Conservation (phyloP, 2,888 invertebrate species). For the Phymatocera aterrima region DNA sequence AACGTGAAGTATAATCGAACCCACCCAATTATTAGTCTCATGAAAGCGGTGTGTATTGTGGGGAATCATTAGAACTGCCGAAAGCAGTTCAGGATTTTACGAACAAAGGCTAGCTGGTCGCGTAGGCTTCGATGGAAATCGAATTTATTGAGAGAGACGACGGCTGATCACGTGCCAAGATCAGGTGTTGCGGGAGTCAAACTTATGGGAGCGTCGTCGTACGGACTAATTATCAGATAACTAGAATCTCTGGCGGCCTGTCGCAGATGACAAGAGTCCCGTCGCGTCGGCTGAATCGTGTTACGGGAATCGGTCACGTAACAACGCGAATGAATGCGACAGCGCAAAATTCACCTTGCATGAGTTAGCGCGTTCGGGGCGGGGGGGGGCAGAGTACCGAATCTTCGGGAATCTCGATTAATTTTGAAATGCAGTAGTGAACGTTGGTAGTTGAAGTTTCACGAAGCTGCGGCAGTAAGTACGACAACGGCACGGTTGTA, state of each 20-base stretch:
- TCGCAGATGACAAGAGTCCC: conserved; percentile 28
- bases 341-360: conserved; percentile 32
- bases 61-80: background rate
- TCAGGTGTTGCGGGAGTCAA: conserved; percentile 31
- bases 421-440: conserved; percentile 32
- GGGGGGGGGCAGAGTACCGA: background rate
- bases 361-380: background rate
- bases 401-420: conserved; percentile 34
- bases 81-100: background rate
- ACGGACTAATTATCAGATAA: conserved; percentile 36
- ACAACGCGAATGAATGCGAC: conserved; percentile 18
- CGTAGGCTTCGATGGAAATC: background rate
- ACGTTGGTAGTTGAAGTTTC: conserved; percentile 28
- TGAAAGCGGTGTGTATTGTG: background rate
- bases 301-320: conserved; percentile 35
- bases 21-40: background rate
- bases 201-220: conserved; percentile 8
- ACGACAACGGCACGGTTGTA: conserved; percentile 35
- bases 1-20: too few species aligned
- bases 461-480: background rate
- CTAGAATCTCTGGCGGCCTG: conserved; percentile 22
- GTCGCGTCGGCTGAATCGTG: conserved; percentile 13
- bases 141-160: conserved; percentile 3
- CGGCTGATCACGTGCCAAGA: conserved; percentile 33
- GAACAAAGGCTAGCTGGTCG: background rate